phyloP scores from a whole-genome alignment of 2,888 invertebrate genomes.

The Eumerus sabulonum region DNA sequence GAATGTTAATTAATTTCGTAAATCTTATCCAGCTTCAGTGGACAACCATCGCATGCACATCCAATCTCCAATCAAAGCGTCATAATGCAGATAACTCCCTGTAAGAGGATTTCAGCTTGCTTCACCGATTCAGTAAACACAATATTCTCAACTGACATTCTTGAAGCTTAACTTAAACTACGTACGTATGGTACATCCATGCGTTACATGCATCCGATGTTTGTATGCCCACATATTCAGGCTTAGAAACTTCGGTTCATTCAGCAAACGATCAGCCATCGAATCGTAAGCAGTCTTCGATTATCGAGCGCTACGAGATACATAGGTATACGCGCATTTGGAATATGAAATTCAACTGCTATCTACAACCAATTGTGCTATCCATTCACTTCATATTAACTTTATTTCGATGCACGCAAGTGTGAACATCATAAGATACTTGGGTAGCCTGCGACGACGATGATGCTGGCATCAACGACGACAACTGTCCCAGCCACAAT shows the following conservation, averaged over 20 bases:
- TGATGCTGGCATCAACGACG: not conserved
- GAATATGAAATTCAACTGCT: not conserved
- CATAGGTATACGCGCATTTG: slow-evolving; percentile 25
- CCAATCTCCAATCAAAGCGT: slow-evolving; percentile 15
- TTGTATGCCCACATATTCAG: not conserved
- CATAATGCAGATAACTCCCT: slow-evolving; percentile 29
- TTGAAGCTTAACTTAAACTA: slow-evolving; percentile 9
- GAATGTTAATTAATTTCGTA: slow-evolving; percentile 39
- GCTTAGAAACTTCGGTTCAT: slow-evolving; percentile 1
- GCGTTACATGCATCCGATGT: not conserved
- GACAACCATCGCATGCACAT: slow-evolving; percentile 10
- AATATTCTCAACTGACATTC: slow-evolving; percentile 9
- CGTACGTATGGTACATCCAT: not conserved
- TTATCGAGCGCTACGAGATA: slow-evolving; percentile 58
- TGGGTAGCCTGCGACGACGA: not conserved
- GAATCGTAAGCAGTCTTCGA: slow-evolving; percentile 44
- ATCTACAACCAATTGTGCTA: slow-evolving; percentile 15
- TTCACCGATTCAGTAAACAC: slow-evolving; percentile 29
- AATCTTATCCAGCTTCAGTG: slow-evolving; percentile 24
- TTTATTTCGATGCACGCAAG: slow-evolving; percentile 41
- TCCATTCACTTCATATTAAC: slow-evolving; percentile 36
- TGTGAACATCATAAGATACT: slow-evolving; percentile 15
- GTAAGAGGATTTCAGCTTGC: slow-evolving; percentile 24
- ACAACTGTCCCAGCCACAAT: slow-evolving; percentile 7
- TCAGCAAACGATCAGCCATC: slow-evolving; percentile 34